These are phyloP conservation scores for Xenopus borealis DNA, from an alignment of 2,113 vertebrate genomes.

Conservation along the genomic window DNA sequence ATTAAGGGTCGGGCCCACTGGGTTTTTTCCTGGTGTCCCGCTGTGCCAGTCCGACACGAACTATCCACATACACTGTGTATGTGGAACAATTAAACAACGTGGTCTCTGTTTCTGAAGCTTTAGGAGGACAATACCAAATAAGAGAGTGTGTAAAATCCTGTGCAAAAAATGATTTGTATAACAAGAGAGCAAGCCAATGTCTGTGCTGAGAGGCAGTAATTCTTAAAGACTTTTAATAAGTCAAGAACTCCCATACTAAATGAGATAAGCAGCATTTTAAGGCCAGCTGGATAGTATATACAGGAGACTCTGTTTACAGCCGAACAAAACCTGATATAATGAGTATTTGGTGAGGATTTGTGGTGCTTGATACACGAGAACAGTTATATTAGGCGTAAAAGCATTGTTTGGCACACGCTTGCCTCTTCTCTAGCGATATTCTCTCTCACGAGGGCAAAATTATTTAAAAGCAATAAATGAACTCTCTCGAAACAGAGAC, in stretches of 20 bases:
- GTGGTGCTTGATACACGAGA: constrained; percentile 35
- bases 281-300: constrained; percentile 20
- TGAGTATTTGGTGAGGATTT: constrained; percentile 24
- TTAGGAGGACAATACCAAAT: too few species aligned
- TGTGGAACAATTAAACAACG: too few species aligned
- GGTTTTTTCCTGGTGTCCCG: too few species aligned
- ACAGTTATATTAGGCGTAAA: constrained; percentile 36
- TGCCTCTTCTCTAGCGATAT: constrained; percentile 26
- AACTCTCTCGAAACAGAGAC: constrained; percentile 24
- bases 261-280: constrained; percentile 20
- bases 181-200: too few species aligned
- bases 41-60: too few species aligned
- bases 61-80: too few species aligned
- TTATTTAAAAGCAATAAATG: constrained; percentile 35
- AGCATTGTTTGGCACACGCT: constrained; percentile 30
- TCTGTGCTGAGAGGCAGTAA: too few species aligned
- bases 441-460: constrained; percentile 29
- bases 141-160: too few species aligned
- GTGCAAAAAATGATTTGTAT: too few species aligned
- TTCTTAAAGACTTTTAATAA: neutral
- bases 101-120: too few species aligned
- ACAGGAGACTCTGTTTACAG: constrained; percentile 27
- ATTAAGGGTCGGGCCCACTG: too few species aligned
- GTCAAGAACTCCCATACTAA: constrained; percentile 4
- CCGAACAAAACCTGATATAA: constrained; percentile 27